Evolutionary conservation across 92 coral and sea anemone species (phyloP), one percentile per base, ranked within the genome.

Genomic region (Epizoanthus rinbou): DNA sequence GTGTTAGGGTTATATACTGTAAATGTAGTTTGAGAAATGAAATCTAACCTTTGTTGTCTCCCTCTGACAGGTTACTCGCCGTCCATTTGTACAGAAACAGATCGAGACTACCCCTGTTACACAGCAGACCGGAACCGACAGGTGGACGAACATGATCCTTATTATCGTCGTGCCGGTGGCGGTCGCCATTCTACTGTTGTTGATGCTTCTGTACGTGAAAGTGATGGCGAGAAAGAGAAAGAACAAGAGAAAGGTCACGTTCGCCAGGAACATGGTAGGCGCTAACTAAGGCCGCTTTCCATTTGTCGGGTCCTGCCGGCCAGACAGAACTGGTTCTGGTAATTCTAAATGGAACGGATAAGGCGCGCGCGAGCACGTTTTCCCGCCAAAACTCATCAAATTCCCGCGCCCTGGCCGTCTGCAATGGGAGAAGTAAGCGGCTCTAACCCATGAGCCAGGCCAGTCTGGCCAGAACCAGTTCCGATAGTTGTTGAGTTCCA

Each of bases 191-290:
- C 1, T 78, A 5, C 23, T 78, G 43, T 39, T 78, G 4, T 62
- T 78, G 39, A 33, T 78, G 66, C 80, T 75, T 6, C 1, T 78
- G 58, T 78, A 78, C 82, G 71, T 65, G 15, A 78, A 78, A 17
- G 24, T 78, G 19, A 78, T 78, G 82, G 82, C 71, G 17, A 62
- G 71, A 19, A 78, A 78, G 43, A 60, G 82, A 62, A 60, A 22
- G 35, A 76, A 76, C 81, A 78, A 41, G 16, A 78, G 82, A 62
- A 78, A 78, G 58, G 71, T 78, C 50, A 59, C 82, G 0, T 78
- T 78, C 24, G 82, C 82, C 6, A 21, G 54, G 41, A 22, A 78
- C 50, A 60, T 43, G 39, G 82, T 78, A 39, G 64, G 70, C 25
- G 31, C 28, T 16, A 50, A 45, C 14, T 17, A 60, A 18, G 25